Percentiles rank a stretch among this genome's conserved stretches.
Conservation (phyloP, 2,113 vertebrate genomes). For the Calidris pugnax region DNA sequence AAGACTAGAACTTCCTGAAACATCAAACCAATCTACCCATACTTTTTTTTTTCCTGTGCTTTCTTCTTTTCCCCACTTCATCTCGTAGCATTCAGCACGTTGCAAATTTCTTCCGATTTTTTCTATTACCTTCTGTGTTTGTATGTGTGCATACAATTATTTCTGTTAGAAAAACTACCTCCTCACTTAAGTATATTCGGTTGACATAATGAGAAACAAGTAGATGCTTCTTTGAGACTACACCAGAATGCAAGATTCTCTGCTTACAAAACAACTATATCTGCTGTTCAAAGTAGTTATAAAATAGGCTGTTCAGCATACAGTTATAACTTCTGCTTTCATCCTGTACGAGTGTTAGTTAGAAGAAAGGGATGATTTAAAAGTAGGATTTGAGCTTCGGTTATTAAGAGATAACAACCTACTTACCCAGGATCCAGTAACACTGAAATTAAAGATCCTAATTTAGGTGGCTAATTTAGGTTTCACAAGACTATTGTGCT, state of each 20-base stretch:
- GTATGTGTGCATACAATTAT: not conserved
- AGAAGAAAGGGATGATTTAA: not conserved
- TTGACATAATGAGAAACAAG: not conserved
- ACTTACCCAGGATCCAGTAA: not conserved
- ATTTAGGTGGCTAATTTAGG: constrained; percentile 12
- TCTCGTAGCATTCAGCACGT: not conserved
- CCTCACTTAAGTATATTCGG: not conserved
- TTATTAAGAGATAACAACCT: constrained; percentile 8
- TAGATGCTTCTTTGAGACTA: not conserved
- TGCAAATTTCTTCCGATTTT: not conserved
- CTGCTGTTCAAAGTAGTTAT: not conserved
- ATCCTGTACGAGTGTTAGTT: not conserved
- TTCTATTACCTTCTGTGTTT: not conserved
- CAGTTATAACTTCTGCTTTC: not conserved
- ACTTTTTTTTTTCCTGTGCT: not conserved
- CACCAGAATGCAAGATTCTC: not conserved
- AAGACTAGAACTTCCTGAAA: not conserved
- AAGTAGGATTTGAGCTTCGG: constrained; percentile 3
- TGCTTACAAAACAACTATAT: not conserved
- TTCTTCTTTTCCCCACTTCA: not conserved
- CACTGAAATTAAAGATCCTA: not conserved
- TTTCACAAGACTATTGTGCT: not conserved
- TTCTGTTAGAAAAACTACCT: not conserved
- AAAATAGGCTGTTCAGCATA: not conserved
- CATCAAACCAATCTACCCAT: not conserved